Evolutionary conservation across 2,113 vertebrate species (phyloP), one percentile per base, ranked within the genome.

Genomic region (Thunnus thynnus): DNA sequence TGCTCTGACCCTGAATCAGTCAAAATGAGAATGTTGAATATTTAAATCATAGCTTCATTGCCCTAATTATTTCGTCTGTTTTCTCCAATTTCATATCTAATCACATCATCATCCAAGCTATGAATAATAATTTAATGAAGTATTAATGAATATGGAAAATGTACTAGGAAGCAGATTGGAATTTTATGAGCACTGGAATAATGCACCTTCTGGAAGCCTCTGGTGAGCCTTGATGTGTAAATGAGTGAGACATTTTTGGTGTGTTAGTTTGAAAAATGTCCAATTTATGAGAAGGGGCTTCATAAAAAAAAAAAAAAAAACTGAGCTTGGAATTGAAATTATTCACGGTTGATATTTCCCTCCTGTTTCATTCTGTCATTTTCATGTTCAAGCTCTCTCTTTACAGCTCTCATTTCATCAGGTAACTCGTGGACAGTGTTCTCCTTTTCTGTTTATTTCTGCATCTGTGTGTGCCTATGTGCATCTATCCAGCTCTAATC

Each of bases 61-160:
- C 52, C 79, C 80, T 86, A 86, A 85, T 92, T 91, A 83, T 90
- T 86, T 88, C 46, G 65, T 87, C 83, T 87, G 81, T 89, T 88
- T 70, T 80, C 64, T 78, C 83, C 78, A 72, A 90, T 91, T 91
- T 86, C 71, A 62, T 84, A 78, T 76, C 82, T 88, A 92, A 92
- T 91, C 80, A 87, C 80, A 88, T 90, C 86, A 85, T 82, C 76
- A 78, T 51, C 74, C 47, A 52, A 62, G 80, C 86, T 82, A 92
- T 93, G 93, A 93, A 94, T 94, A 92, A 89, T 90, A 76, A 92
- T 84, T 80, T 61, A 89, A 90, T 85, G 81, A 89, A 77, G 80
- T 41, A 87, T 88, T 88, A 91, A 90, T 84, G 85, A 92, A 86
- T 84, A 58, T 80, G 74, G 72, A 88, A 79, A 90, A 86, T 69